These are phyloP conservation scores for Drosophila murphyi DNA, from an alignment of 1,140 invertebrate genomes.

Conservation along the genomic window DNA sequence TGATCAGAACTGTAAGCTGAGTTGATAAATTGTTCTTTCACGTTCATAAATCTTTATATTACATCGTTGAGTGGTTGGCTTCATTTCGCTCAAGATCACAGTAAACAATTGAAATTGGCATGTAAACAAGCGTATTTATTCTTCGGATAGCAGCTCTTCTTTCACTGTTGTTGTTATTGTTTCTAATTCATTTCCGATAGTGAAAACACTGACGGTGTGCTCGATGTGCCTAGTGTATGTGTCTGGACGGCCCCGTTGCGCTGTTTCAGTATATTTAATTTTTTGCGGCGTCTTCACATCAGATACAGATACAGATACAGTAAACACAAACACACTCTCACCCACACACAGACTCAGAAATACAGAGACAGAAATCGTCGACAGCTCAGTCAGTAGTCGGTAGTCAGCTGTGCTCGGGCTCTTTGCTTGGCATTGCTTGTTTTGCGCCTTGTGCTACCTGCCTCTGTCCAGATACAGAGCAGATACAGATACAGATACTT, in stretches of 20 bases:
- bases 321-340: neutral
- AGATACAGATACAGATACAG: conserved; percentile 32
- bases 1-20: neutral
- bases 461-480: conserved; percentile 26
- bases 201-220: conserved; percentile 51
- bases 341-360: neutral
- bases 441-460: conserved; percentile 27
- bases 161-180: conserved; percentile 30
- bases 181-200: conserved; percentile 55
- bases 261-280: conserved; percentile 69
- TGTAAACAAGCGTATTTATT: conserved; percentile 11
- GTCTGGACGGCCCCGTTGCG: conserved; percentile 23
- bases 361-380: conserved; percentile 12
- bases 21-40: neutral
- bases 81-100: neutral
- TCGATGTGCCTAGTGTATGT: conserved; percentile 2
- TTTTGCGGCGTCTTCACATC: conserved; percentile 64
- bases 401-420: conserved; percentile 48
- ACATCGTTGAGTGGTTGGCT: neutral
- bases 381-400: conserved; percentile 39
- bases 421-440: conserved; percentile 45
- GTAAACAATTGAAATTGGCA: neutral
- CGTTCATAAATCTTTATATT: neutral
- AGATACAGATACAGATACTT: conserved; percentile 18
- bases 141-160: conserved; percentile 5